Percentiles rank a stretch among this genome's conserved stretches.
phyloP scores from a whole-genome alignment of 2,888 invertebrate species.

The Polydrusus pterygomalis region DNA sequence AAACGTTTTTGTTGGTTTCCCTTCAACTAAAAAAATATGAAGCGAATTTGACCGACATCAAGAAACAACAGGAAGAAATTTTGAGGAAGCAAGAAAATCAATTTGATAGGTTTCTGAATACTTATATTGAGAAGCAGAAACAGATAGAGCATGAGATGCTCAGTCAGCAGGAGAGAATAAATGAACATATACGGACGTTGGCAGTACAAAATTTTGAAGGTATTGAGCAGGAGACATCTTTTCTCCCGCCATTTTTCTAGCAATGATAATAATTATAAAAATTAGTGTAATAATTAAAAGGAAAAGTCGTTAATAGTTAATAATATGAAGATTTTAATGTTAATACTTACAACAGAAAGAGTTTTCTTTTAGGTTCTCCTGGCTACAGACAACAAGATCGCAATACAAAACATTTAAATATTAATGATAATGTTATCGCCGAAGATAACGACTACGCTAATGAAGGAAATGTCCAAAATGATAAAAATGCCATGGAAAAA shows the following conservation, averaged over 20 bases:
- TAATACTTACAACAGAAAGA: too few relatives aligned
- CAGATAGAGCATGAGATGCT: slow-evolving; percentile 77
- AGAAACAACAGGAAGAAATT: slow-evolving; percentile 76
- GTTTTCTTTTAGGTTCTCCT: slow-evolving; percentile 52
- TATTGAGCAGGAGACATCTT: not conserved
- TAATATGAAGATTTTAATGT: too few relatives aligned
- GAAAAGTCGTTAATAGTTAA: too few relatives aligned
- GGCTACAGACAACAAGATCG: not conserved
- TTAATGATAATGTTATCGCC: slow-evolving; percentile 61
- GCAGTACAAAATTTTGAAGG: slow-evolving; percentile 26
- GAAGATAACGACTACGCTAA: slow-evolving; percentile 36
- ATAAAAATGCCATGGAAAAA: slow-evolving; percentile 58
- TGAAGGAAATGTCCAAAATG: slow-evolving; percentile 40
- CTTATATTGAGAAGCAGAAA: slow-evolving; percentile 75
- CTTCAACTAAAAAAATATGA: slow-evolving; percentile 79
- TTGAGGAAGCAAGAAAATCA: slow-evolving; percentile 74
- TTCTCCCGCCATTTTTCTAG: too few relatives aligned
- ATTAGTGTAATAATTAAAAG: too few relatives aligned
- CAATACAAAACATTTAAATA: slow-evolving; percentile 64
- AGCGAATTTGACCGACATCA: slow-evolving; percentile 76
- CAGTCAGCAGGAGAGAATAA: slow-evolving; percentile 78
- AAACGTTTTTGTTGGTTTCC: slow-evolving; percentile 77
- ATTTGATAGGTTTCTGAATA: slow-evolving; percentile 74
- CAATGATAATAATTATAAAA: too few relatives aligned
- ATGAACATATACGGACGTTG: slow-evolving; percentile 73